Base-by-base conservation (phyloP, 37 sponge, comb jelly and placozoan genomes). In the Ianthella basta region DNA sequence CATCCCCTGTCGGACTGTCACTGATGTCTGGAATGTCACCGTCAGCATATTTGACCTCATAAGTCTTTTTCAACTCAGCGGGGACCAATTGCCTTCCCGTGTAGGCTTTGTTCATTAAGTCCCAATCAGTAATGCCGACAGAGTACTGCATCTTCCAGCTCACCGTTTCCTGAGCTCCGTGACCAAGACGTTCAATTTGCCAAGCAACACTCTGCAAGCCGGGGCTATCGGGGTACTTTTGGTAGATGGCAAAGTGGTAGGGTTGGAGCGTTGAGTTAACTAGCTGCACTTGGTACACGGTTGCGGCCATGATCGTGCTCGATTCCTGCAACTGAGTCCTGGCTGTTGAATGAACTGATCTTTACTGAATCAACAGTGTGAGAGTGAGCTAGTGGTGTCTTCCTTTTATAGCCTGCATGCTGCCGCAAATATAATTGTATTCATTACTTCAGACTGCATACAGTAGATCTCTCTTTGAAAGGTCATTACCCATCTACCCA, bases 151-250 rank as follows among this genome's bases (percentile, higher is more conserved):
- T 35, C 0, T 18, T 40, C 78, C 78, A 75, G 78, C 15, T 38
- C 0, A 40, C 78, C 0, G 15, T 40, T 0, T 34, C 50, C 13
- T 39, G 0, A 16, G 37, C 78, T 18, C 35, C 35, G 0, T 39
- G 44, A 37, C 37, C 37, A 1, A 75, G 24, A n/a, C 78, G 41
- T 37, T 41, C 41, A 32, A 75, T 41, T 41, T 75, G 38, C 44
- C 39, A 75, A 16, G 78, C 78, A 34, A 75, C 78, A 40, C 78
- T 75, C 21, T 75, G 16, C 44, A 75, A 38, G 15, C 78, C 78
- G 16, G 78, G 78, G 4, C 37, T 41, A 0, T 75, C n/a, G 20
- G 78, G 78, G 6, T 41, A 75, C 41, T 75, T 24, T 4, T 75
- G 78, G 44, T 75, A 75, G 44, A 75, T 23, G 18, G 44, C 78